These are phyloP conservation scores for Pedetes capensis DNA, from an alignment of 2,113 vertebrate genomes.

Conservation along the genomic window DNA sequence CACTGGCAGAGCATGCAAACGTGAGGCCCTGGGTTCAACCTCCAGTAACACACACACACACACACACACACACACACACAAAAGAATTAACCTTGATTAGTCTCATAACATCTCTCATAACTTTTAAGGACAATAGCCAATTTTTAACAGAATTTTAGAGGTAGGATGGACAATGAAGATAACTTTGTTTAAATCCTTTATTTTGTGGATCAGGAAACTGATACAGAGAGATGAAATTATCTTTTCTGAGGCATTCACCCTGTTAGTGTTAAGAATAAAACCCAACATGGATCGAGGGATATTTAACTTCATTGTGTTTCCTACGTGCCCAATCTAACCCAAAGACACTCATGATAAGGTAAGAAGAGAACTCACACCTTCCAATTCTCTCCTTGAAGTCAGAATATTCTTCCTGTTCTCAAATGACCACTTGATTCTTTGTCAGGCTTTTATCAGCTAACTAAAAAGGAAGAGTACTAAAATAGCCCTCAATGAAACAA, in stretches of 20 bases:
- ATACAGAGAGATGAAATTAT: background rate
- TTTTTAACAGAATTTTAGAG: conserved; percentile 10
- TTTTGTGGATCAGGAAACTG: background rate
- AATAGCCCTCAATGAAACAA: conserved; percentile 45
- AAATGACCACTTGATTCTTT: conserved; percentile 19
- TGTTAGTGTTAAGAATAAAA: background rate
- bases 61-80: too few relatives aligned
- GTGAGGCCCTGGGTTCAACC: too few relatives aligned
- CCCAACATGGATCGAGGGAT: background rate
- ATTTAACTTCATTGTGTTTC: background rate
- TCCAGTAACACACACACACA: too few relatives aligned
- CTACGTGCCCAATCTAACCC: background rate
- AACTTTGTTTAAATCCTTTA: conserved; percentile 11
- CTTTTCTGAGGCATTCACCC: background rate
- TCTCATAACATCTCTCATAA: background rate
- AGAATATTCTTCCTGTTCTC: background rate
- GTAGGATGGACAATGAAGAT: background rate
- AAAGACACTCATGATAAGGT: background rate
- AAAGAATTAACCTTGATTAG: conserved; percentile 29
- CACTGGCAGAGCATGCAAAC: too few relatives aligned
- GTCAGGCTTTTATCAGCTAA: conserved; percentile 48
- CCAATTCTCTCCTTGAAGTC: background rate
- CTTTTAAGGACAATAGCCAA: background rate
- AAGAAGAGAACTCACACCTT: background rate
- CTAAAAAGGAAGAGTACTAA: background rate